These are phyloP conservation scores for Cirrhinus mrigala DNA, from an alignment of 2,797 vertebrate species.

Conservation along the genomic window DNA sequence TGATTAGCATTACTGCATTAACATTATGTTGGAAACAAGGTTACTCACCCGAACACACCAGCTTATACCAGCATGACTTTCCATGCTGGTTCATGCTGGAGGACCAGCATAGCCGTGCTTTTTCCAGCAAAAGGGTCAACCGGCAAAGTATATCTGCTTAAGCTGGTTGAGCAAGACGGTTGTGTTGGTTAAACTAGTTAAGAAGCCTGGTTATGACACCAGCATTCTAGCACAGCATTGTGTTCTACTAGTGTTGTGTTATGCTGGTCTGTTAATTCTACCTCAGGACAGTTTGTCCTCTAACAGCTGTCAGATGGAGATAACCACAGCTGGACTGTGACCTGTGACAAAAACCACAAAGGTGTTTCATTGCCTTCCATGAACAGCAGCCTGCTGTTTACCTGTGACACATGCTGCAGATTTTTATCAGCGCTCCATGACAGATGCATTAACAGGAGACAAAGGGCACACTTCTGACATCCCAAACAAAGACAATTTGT, in stretches of 20 bases:
- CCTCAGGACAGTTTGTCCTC: slow-evolving; percentile 32
- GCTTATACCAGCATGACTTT: not conserved
- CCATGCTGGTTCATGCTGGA: not conserved
- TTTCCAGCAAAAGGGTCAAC: not conserved
- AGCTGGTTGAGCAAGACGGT: not conserved
- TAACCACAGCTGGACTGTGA: slow-evolving; percentile 43
- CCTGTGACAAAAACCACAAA: slow-evolving; percentile 23
- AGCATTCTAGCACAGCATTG: not conserved
- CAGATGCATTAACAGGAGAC: slow-evolving; percentile 56
- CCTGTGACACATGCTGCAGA: slow-evolving; percentile 43
- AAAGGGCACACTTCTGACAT: slow-evolving; percentile 65
- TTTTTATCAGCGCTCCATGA: slow-evolving; percentile 22
- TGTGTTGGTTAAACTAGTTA: not conserved
- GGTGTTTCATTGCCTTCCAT: slow-evolving; percentile 11
- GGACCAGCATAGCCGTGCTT: not conserved
- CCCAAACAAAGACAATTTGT: slow-evolving; percentile 60
- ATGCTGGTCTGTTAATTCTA: slow-evolving; percentile 13
- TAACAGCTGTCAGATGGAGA: slow-evolving; percentile 9
- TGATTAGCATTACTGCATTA: not conserved
- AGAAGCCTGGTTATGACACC: not conserved
- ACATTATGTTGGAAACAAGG: not conserved
- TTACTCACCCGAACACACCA: not conserved
- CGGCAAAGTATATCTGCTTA: not conserved
- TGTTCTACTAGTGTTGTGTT: not conserved
- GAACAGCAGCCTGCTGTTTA: slow-evolving; percentile 42